phyloP scores from a whole-genome alignment of 2,113 vertebrate species.

The Laticauda laticaudata region DNA sequence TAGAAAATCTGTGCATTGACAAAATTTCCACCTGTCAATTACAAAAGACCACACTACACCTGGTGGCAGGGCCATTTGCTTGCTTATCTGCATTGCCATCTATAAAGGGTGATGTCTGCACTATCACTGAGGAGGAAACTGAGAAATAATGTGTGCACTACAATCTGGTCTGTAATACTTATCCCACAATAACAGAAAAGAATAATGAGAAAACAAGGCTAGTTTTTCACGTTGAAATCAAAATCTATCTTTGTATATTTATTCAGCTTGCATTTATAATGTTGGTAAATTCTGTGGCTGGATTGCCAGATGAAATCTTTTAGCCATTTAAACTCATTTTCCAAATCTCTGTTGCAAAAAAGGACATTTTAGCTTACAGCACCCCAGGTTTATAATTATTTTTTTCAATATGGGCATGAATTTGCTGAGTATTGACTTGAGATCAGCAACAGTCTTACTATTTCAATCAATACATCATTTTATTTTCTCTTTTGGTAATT shows the following conservation, averaged over 20 bases:
- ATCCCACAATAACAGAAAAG: neutral
- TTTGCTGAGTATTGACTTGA: conserved; percentile 45
- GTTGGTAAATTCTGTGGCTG: conserved; percentile 64
- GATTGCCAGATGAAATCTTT: conserved; percentile 60
- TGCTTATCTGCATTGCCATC: no score
- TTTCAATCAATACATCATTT: conserved; percentile 53
- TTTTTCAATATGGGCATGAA: conserved; percentile 51
- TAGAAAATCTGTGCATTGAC: neutral
- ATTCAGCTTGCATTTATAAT: conserved; percentile 59
- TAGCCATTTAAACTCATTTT: conserved; percentile 69
- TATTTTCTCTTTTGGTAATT: conserved; percentile 56
- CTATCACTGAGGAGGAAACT: conserved; percentile 45
- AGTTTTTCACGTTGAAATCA: conserved; percentile 42
- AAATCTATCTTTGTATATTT: conserved; percentile 52
- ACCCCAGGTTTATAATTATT: conserved; percentile 60
- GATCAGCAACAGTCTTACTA: conserved; percentile 50
- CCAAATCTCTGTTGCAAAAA: conserved; percentile 61
- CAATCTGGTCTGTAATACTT: conserved; percentile 35
- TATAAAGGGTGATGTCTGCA: neutral
- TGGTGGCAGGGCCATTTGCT: neutral
- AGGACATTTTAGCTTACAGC: conserved; percentile 49
- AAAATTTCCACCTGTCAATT: neutral
- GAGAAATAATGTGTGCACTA: conserved; percentile 41
- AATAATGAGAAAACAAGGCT: conserved; percentile 43
- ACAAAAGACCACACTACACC: neutral